Evolutionary conservation across 2,797 vertebrate species (phyloP).

Genomic region (Masticophis lateralis): DNA sequence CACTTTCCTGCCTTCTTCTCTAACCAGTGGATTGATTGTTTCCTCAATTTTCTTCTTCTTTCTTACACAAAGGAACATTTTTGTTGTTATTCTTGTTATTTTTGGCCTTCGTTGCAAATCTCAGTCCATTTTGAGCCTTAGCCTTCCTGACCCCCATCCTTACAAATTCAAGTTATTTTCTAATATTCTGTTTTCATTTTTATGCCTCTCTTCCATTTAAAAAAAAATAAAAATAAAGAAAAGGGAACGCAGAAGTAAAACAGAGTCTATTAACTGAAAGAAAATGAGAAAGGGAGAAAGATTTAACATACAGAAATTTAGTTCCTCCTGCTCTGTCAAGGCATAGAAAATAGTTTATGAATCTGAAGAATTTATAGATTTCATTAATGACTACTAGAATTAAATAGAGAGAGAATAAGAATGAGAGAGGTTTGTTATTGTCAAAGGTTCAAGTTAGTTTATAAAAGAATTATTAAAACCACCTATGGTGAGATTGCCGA

Average conservation of each 20-base stretch:
- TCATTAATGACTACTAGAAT: constrained; percentile 57
- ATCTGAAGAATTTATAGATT: constrained; percentile 52
- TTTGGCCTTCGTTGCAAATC: not conserved
- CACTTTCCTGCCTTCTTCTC: not conserved
- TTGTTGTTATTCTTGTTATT: not conserved
- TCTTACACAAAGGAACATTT: not conserved
- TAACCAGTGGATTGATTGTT: not conserved
- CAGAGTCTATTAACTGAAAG: constrained; percentile 46
- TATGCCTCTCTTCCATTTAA: not conserved
- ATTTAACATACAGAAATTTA: constrained; percentile 35
- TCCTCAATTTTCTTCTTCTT: not conserved
- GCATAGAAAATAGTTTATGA: constrained; percentile 55
- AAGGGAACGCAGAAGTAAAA: constrained; percentile 39
- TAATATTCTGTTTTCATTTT: not conserved
- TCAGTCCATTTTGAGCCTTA: not conserved
- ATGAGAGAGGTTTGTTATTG: constrained; percentile 54
- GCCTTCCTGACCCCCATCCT: not conserved
- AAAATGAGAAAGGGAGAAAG: not conserved
- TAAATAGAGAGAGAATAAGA: constrained; percentile 44
- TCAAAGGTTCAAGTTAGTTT: constrained; percentile 63
- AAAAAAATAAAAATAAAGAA: constrained; percentile 24
- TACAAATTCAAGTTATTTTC: not conserved
- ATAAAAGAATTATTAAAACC: constrained; percentile 54
- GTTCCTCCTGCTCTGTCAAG: constrained; percentile 45
- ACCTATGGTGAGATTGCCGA: not conserved